Evolutionary conservation across 1,140 invertebrate species (phyloP).

Genomic region (Musca domestica): DNA sequence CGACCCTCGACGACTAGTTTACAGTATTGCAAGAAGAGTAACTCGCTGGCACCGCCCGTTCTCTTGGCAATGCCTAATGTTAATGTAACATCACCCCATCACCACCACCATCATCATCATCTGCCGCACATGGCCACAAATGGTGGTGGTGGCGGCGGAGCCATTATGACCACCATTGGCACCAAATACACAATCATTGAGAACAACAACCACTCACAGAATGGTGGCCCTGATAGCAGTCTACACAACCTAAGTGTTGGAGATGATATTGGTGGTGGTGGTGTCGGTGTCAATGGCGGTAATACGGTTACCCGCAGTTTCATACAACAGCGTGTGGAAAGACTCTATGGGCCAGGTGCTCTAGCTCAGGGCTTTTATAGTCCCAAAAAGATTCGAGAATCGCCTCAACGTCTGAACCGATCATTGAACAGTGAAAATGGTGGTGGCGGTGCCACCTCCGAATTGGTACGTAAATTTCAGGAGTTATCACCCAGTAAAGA

Average conservation of each 20-base stretch:
- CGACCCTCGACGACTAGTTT: conserved; percentile 58
- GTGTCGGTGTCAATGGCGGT: too few relatives aligned
- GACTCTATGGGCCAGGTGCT: conserved; percentile 81
- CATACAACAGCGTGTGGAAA: conserved; percentile 82
- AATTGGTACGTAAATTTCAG: conserved; percentile 48
- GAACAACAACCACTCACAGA: conserved; percentile 17
- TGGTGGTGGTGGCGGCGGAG: conserved; percentile 13
- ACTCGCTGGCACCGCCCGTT: conserved; percentile 56
- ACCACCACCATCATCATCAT: background rate
- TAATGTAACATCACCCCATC: conserved; percentile 5
- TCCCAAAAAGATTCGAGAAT: conserved; percentile 55
- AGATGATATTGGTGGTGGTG: background rate
- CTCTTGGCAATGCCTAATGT: conserved; percentile 49
- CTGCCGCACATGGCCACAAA: background rate
- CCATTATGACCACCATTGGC: conserved; percentile 34
- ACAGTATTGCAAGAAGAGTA: conserved; percentile 62
- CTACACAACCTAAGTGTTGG: background rate
- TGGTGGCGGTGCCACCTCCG: conserved; percentile 25
- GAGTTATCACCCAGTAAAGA: conserved; percentile 48
- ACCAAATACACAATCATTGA: conserved; percentile 25
- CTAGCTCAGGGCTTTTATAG: conserved; percentile 79
- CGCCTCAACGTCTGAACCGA: conserved; percentile 26
- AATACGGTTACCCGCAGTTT: conserved; percentile 60
- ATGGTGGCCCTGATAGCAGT: background rate
- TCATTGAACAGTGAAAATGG: conserved; percentile 25